Evolutionary conservation across 2,797 vertebrate genomes (phyloP).

Genomic region (Paguma larvata): DNA sequence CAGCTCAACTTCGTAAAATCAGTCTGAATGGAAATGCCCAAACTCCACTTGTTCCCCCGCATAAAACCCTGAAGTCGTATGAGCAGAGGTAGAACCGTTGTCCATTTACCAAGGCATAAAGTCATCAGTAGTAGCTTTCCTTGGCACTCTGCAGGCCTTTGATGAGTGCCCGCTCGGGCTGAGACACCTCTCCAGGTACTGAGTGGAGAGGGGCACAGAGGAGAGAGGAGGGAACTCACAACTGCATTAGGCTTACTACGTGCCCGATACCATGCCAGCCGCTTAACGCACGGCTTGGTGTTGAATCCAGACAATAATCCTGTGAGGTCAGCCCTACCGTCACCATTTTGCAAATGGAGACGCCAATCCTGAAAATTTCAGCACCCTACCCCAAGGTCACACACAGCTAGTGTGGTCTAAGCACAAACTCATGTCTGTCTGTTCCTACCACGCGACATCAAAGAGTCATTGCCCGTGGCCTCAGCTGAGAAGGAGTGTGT

Average conservation of each 20-base stretch:
- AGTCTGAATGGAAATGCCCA: constrained; percentile 1
- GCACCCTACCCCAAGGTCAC: not conserved
- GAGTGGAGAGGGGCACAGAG: not conserved
- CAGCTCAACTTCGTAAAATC: not conserved
- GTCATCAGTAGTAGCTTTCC: not conserved
- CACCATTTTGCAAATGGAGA: not conserved
- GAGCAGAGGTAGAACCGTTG: not conserved
- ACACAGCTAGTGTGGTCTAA: not conserved
- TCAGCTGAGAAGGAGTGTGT: not conserved
- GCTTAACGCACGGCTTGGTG: not conserved
- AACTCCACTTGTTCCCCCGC: constrained; percentile 22
- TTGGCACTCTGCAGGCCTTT: not conserved
- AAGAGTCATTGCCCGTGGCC: not conserved
- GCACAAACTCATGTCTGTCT: not conserved
- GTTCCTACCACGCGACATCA: not conserved
- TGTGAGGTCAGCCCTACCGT: not conserved
- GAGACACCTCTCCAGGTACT: not conserved
- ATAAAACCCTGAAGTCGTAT: not conserved
- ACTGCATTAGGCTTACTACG: not conserved
- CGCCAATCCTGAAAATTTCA: not conserved
- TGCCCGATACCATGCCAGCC: not conserved
- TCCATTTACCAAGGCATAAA: not conserved
- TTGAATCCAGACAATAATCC: not conserved
- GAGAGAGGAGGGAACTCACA: not conserved
- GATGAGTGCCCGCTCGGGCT: not conserved